phyloP scores from a whole-genome alignment of 2,797 vertebrate species.

The Pangasius djambal region DNA sequence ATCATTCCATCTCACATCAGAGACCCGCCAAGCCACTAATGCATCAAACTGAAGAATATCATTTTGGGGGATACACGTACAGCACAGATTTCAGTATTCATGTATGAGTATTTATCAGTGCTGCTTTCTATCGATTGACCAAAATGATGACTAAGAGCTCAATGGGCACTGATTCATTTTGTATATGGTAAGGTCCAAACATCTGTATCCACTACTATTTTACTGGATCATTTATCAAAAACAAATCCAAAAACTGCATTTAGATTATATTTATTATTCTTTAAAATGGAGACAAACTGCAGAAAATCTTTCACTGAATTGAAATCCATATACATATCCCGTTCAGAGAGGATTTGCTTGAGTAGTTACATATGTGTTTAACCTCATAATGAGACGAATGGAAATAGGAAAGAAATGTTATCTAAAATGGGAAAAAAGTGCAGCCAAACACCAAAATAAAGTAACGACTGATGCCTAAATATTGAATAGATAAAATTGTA shows the following conservation, averaged over 20 bases:
- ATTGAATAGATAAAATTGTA: background rate
- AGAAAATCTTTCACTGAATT: background rate
- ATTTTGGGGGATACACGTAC: background rate
- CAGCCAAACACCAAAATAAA: background rate
- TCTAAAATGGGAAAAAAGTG: background rate
- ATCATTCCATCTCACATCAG: background rate
- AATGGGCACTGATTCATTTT: background rate
- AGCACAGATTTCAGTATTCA: background rate
- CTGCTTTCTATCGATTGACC: background rate
- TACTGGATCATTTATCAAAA: background rate
- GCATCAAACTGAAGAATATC: background rate
- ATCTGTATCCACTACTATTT: background rate
- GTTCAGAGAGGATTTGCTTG: background rate
- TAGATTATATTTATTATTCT: background rate
- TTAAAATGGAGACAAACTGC: background rate
- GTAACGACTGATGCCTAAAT: background rate
- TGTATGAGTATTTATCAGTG: background rate
- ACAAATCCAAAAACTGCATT: background rate
- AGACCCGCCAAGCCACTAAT: background rate
- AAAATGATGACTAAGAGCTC: background rate
- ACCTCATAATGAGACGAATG: background rate
- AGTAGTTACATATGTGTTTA: background rate
- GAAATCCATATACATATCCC: background rate
- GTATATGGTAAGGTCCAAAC: background rate
- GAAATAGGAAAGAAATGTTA: background rate